phyloP scores from a whole-genome alignment of 1,140 invertebrate genomes.

The Bicyclus anynana region DNA sequence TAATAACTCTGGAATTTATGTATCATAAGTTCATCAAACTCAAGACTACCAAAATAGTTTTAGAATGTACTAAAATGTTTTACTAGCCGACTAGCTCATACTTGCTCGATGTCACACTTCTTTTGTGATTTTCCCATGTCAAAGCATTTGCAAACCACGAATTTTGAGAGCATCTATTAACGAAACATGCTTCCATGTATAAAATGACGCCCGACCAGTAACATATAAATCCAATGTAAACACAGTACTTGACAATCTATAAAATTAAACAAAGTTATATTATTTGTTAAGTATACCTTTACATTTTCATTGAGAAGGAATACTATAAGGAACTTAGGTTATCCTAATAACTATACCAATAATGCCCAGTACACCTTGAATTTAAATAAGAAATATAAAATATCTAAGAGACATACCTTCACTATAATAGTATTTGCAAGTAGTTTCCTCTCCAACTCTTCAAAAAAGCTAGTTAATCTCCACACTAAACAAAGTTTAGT shows the following conservation, averaged over 20 bases:
- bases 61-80: slow-evolving; percentile 4
- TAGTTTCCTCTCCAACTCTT: slow-evolving; percentile 55
- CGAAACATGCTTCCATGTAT: slow-evolving; percentile 69
- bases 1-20: not conserved
- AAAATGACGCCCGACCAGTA: slow-evolving; percentile 70
- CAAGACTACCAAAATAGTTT: slow-evolving; percentile 7
- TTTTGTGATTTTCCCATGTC: slow-evolving; percentile 42
- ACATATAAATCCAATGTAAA: slow-evolving; percentile 61
- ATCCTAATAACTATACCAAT: no score
- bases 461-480: slow-evolving; percentile 64
- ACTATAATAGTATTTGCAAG: slow-evolving; percentile 53
- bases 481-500: slow-evolving; percentile 62
- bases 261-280: slow-evolving; percentile 6
- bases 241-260: slow-evolving; percentile 63
- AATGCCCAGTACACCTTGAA: no score
- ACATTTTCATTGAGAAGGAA: no score
- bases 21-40: slow-evolving; percentile 11
- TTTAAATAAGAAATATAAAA: not conserved
- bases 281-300: no score
- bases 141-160: slow-evolving; percentile 67
- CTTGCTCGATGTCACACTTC: slow-evolving; percentile 35
- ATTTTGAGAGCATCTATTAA: slow-evolving; percentile 57
- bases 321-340: no score
- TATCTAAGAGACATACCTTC: slow-evolving; percentile 36
- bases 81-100: slow-evolving; percentile 21